Evolutionary conservation across 2,888 invertebrate species (phyloP).

Genomic region (Polyploca ridens): DNA sequence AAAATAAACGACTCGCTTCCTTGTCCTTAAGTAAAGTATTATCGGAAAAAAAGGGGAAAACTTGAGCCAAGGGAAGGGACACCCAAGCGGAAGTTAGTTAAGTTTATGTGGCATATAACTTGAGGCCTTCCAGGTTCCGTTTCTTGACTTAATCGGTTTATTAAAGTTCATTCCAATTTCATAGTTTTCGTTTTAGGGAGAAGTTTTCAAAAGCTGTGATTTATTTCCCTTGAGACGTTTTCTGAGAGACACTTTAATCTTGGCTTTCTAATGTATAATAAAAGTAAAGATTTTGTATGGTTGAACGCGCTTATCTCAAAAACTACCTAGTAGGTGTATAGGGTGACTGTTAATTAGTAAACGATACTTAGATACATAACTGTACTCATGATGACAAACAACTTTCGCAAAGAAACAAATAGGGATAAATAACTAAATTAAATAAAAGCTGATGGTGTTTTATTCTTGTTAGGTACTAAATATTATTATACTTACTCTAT

Average conservation of each 20-base stretch:
- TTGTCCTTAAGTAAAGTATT: constrained; percentile 5
- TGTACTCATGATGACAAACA: too few species aligned
- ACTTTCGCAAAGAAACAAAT: too few species aligned
- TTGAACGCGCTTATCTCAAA: too few species aligned
- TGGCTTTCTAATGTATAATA: neutral
- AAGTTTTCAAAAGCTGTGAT: neutral
- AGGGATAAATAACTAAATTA: too few species aligned
- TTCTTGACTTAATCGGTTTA: neutral
- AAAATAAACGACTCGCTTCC: neutral
- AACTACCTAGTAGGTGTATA: too few species aligned
- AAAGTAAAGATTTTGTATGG: too few species aligned
- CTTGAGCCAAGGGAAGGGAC: neutral
- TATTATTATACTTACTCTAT: too few species aligned
- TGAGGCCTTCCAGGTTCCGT: neutral
- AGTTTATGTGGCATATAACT: constrained; percentile 8
- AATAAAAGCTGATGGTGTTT: too few species aligned
- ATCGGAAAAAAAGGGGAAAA: constrained; percentile 2
- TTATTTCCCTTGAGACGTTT: neutral
- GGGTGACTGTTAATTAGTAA: too few species aligned
- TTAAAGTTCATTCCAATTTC: neutral
- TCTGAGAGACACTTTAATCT: neutral
- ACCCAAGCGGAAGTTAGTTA: neutral
- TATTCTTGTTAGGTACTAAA: too few species aligned
- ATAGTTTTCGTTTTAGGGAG: neutral
- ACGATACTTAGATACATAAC: too few species aligned